Conservation (phyloP, 1,140 invertebrate species). For the Rhynchophorus ferrugineus region DNA sequence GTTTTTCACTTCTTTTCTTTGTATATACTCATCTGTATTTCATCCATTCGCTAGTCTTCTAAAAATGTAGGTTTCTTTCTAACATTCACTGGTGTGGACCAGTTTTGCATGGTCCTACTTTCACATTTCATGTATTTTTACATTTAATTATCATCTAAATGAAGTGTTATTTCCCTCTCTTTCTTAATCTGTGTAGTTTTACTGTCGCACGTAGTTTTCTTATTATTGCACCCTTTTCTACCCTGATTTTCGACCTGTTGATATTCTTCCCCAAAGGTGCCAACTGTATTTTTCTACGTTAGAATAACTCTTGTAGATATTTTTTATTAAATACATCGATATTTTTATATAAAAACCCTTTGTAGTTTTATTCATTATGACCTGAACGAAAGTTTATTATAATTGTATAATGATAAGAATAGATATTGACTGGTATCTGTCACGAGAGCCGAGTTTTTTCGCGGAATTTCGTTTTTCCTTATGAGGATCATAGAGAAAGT, state of each 20-base stretch:
- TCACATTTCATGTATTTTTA: background rate
- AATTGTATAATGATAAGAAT: no score
- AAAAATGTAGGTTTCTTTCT: background rate
- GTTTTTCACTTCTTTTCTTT: background rate
- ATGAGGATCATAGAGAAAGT: background rate
- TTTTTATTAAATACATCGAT: background rate
- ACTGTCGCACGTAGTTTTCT: no score
- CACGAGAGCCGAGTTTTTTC: no score
- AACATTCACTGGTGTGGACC: background rate
- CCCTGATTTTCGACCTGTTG: slow-evolving; percentile 20
- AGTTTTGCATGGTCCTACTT: background rate
- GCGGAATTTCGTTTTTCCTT: no score
- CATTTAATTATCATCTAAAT: background rate
- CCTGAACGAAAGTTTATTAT: no score
- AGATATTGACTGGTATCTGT: no score
- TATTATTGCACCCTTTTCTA: no score
- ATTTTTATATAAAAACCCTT: background rate
- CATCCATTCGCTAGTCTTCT: background rate
- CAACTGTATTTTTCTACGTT: slow-evolving; percentile 21
- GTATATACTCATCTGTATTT: background rate
- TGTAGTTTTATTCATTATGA: background rate
- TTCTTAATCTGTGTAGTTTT: no score
- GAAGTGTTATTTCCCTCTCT: slow-evolving; percentile 1
- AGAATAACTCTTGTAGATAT: background rate
- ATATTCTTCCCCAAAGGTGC: slow-evolving; percentile 33